Base-by-base conservation (phyloP, 2,888 invertebrate species). In the Himalopsyche anomala region DNA sequence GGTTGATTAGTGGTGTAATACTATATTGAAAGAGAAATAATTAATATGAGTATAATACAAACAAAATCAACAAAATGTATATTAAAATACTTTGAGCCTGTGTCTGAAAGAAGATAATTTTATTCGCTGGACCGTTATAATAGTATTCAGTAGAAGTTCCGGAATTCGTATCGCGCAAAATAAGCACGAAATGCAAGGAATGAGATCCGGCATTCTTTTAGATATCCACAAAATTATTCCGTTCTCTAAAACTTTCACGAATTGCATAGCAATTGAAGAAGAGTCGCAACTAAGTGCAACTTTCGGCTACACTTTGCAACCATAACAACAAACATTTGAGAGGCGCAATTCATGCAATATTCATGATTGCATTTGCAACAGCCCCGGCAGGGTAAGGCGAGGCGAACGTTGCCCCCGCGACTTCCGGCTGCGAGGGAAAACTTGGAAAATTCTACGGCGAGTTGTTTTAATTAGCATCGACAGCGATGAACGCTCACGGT, bases 281-380 rank as follows among this genome's bases (percentile, higher is more conserved):
- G 36, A 74, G 28, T 36, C 69, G 69, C 69, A 11, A 69, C 69
- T 28, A 69, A 69, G 69, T 74, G 74, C 74, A 74, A 74, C 74
- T 74, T 74, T 74, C 74, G 45, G 28, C n/a, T 80, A 19, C 80
- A 51, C 80, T 51, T 80, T 51, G 11, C 80, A 42, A n/a, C 28
- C 74, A 79, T 79, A 81, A 55, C 81, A 82, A 51, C 80, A 42
- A 80, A 36, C 74, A 74, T 74, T 38, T 36, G 74, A 74, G 74
- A 36, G 74, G 74, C 80, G 45, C 80, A 51, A 51, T 85, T 83
- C 82, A 85, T 85, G 83, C 85, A 85, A 85, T 85, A 85, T 85
- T 85, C 85, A 85, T 85, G 82, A 82, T 45, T 83, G 80, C 83
- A 79, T 36, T 80, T 15, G 51, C 51, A 51, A 36, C 8, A 6